A percentile compares a stretch with the other conserved stretches of the same genome.
phyloP scores from a whole-genome alignment of 2,113 vertebrate genomes.

The Danio rerio region GRCz12tu NC_133192.1:24327501-24328000 shows the following conservation, averaged over 20 bases:
- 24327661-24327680: no score
- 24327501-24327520: no score
- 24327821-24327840: neutral
- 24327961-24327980: conserved; percentile 19
- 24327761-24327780: conserved; percentile 2
- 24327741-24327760: neutral
- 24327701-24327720: neutral
- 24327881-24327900: neutral
- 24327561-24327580: no score
- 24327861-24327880: conserved; percentile 28
- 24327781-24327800: conserved; percentile 10
- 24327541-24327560: no score
- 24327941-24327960: conserved; percentile 17
- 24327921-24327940: conserved; percentile 34
- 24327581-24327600: no score
- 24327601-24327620: no score
- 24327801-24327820: neutral
- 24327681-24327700: neutral
- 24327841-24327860: conserved; percentile 25
- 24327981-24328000: neutral
- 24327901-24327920: conserved; percentile 29
- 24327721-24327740: neutral
- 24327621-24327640: neutral
- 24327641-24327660: neutral
- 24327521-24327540: no score